A percentile compares a stretch with the other conserved stretches of the same genome.
phyloP scores from a whole-genome alignment of 2,113 vertebrate genomes.

The Anser brachyrhynchus region DNA sequence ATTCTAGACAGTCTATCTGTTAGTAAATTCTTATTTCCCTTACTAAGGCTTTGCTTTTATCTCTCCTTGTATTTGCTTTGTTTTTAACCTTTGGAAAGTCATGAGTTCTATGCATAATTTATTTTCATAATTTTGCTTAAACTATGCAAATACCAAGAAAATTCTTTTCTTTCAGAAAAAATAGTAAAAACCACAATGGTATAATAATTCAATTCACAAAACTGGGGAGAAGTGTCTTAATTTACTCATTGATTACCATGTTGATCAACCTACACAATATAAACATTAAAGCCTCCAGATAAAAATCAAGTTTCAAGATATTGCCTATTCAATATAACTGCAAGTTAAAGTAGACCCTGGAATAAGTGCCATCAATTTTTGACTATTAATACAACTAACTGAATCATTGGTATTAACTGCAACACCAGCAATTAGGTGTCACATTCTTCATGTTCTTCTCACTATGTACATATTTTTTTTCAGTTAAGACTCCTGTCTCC shows the following conservation, averaged over 20 bases:
- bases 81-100: background rate
- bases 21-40: background rate
- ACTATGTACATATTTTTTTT: background rate
- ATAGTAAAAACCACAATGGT: background rate
- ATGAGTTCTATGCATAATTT: background rate
- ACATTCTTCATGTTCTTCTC: background rate
- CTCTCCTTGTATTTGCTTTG: background rate
- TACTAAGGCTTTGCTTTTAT: background rate
- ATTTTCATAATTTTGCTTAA: background rate
- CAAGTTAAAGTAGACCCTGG: background rate
- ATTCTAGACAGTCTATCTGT: background rate
- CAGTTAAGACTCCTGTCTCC: background rate
- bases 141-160: background rate
- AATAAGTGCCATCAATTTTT: background rate
- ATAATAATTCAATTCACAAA: background rate
- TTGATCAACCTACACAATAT: background rate
- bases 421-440: background rate
- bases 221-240: background rate
- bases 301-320: background rate
- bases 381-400: constrained; percentile 2
- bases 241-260: background rate
- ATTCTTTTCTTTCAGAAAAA: background rate
- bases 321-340: background rate
- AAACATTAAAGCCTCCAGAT: background rate
- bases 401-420: background rate